phyloP scores from a whole-genome alignment of 2,797 vertebrate species.

The Chaetodon trifasciatus region DNA sequence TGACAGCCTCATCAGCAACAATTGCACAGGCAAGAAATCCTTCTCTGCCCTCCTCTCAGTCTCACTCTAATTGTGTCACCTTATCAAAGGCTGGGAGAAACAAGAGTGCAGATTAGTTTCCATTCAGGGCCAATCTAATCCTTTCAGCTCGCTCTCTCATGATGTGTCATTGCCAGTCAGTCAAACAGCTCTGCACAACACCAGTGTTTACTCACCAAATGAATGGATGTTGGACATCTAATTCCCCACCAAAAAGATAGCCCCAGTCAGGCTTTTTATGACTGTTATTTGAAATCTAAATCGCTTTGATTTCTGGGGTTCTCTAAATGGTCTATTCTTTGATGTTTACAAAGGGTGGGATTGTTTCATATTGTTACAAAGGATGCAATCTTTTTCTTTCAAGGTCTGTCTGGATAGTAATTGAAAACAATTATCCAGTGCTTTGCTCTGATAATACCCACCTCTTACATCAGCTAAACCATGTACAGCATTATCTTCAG shows the following conservation, averaged over 20 bases:
- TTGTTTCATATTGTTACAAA: conserved; percentile 62
- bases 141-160: conserved; percentile 69
- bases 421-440: conserved; percentile 71
- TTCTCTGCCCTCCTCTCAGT: conserved; percentile 45
- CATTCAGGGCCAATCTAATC: conserved; percentile 78
- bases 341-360: conserved; percentile 60
- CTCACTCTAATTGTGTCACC: conserved; percentile 72
- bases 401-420: conserved; percentile 59
- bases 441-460: conserved; percentile 56
- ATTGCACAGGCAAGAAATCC: conserved; percentile 41
- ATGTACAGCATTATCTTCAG: conserved; percentile 45
- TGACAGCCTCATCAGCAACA: conserved; percentile 52
- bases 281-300: conserved; percentile 57
- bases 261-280: conserved; percentile 44
- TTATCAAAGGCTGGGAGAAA: conserved; percentile 78
- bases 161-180: conserved; percentile 66
- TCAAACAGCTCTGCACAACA: conserved; percentile 61
- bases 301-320: conserved; percentile 53
- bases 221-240: conserved; percentile 68
- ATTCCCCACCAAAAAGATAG: conserved; percentile 51
- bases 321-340: conserved; percentile 55
- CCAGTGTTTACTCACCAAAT: conserved; percentile 69
- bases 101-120: conserved; percentile 79
- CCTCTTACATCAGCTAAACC: conserved; percentile 48
- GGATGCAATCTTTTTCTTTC: conserved; percentile 57